Base-by-base conservation (phyloP, 2,113 vertebrate species). In the Trichomycterus rosablanca region DNA sequence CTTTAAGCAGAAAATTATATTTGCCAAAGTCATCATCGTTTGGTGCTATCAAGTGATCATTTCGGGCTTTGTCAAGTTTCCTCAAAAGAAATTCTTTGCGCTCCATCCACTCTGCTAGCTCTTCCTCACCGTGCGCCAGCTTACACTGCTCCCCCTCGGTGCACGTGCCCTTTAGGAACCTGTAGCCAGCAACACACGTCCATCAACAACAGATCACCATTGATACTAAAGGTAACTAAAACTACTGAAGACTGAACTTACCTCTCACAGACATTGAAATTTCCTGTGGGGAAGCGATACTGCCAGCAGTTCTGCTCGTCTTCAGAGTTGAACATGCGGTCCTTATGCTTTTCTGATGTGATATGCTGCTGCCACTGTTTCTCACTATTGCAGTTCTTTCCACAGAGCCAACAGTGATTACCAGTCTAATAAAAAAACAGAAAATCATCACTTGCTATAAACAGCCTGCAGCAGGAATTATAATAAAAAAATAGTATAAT, bases 1-100 rank as follows among this genome's bases (percentile, higher is more conserved):
- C 92, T 89, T 96, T 98, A 93, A 98, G 94, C 87, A 99, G 92
- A 98, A 99, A 99, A 96, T 93, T 97, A 92, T 97, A 98, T 98
- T 99, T 98, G 87, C 95, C 94, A 93, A 99, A 99, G 84, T 98
- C 95, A 89, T 97, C 94, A 91, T 98, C 96, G 72, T 93, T 93
- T 59, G 94, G 93, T 76, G 91, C 92, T 89, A 99, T 94, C 87
- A 99, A 88, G 83, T 95, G 93, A 75, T 99, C 95, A 84, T 95
- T 97, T 77, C 81, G 85, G 34, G 94, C 96, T 93, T 97, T 99
- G 88, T 80, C 90, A 73, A 99, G 89, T 82, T 97, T 99, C 91
- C 92, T 91, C 84, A 91, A 87, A 84, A 98, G 91, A 80, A 94
- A 93, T 52, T 94, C 89, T 81, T 90, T 83, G 72, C 94, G 85